A percentile compares a stretch with the other conserved stretches of the same genome.
Evolutionary conservation across 2,113 vertebrate genomes (phyloP).

Genomic region (Alouatta palliata): DNA sequence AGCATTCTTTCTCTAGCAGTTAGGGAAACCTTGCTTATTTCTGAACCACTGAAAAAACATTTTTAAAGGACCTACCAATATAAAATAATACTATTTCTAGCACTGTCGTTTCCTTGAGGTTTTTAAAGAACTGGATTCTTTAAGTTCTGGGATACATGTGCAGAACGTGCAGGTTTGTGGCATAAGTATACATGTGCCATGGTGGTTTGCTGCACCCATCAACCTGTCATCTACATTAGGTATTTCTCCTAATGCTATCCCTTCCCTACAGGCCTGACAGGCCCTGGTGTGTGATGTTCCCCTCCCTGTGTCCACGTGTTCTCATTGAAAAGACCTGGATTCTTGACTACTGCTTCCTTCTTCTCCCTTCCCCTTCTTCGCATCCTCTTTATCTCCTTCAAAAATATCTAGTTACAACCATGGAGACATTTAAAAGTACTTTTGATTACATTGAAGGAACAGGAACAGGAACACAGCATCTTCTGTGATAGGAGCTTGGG

Average conservation of each 20-base stretch:
- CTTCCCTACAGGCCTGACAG: too few relatives aligned
- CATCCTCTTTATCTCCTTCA: background rate
- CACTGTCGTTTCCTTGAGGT: background rate
- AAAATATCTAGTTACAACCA: background rate
- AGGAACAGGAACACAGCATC: background rate
- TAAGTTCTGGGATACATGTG: too few relatives aligned
- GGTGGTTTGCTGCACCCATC: too few relatives aligned
- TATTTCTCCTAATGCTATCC: too few relatives aligned
- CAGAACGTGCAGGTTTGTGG: too few relatives aligned
- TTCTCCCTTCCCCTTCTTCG: background rate
- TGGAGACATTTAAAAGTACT: background rate
- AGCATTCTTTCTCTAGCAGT: slow-evolving; percentile 2
- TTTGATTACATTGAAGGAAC: background rate
- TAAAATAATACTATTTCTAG: slow-evolving; percentile 18
- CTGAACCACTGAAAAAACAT: background rate
- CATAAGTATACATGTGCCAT: too few relatives aligned
- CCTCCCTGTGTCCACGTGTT: too few relatives aligned
- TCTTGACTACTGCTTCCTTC: slow-evolving; percentile 40
- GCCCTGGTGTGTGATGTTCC: too few relatives aligned
- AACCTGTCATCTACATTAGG: too few relatives aligned
- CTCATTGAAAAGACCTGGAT: background rate
- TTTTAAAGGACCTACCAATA: background rate
- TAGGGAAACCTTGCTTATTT: background rate
- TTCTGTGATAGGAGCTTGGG: background rate
- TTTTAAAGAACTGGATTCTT: slow-evolving; percentile 28